Evolutionary conservation across 2,113 vertebrate genomes (phyloP).

Genomic region (Cyphomyrus discorhynchus): DNA sequence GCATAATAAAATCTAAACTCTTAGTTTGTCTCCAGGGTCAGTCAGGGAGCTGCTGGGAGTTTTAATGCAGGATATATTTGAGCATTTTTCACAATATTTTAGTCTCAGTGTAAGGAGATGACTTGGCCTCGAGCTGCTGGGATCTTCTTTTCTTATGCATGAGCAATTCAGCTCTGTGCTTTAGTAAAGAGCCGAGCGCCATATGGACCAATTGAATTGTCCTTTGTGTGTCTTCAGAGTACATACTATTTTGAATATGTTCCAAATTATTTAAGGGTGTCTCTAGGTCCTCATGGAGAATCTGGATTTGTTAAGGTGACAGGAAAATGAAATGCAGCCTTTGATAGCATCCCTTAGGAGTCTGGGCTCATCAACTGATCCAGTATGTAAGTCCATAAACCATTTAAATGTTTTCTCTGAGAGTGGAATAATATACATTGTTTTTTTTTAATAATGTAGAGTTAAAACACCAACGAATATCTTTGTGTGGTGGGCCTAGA

Average conservation of each 20-base stretch:
- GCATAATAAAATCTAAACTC: no score
- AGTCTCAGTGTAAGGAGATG: no score
- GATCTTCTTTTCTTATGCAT: neutral
- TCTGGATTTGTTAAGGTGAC: neutral
- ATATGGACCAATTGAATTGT: neutral
- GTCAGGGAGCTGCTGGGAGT: no score
- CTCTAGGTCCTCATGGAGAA: neutral
- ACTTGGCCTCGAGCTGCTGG: no score
- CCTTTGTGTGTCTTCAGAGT: neutral
- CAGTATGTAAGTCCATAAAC: neutral
- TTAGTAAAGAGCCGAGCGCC: neutral
- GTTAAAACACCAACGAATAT: no score
- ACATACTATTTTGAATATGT: neutral
- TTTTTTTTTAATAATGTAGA: no score
- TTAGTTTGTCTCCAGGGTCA: no score
- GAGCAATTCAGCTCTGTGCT: neutral
- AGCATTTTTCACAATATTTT: no score
- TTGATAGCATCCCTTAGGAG: neutral
- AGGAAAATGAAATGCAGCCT: neutral
- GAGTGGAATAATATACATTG: no score
- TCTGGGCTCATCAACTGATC: neutral
- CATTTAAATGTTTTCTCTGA: neutral
- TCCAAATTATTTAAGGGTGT: neutral
- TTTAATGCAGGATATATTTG: no score
- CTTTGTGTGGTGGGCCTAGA: no score